Conservation (phyloP, 1,140 invertebrate species). For the Eueides isabella region DNA sequence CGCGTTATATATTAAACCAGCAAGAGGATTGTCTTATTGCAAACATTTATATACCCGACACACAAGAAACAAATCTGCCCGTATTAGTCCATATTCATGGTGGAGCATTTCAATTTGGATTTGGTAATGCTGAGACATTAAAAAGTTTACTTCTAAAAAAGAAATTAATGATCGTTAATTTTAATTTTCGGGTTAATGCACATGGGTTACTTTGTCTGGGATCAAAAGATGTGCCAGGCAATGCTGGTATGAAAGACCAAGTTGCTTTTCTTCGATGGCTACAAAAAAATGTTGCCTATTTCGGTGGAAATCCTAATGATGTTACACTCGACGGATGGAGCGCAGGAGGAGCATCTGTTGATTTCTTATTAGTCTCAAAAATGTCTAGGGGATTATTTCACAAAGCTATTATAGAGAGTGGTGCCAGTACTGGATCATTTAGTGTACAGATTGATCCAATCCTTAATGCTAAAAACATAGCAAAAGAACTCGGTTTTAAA, state of each 20-base stretch:
- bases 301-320: slow-evolving; percentile 56
- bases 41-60: slow-evolving; percentile 43
- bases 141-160: slow-evolving; percentile 37
- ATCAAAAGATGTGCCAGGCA: slow-evolving; percentile 50
- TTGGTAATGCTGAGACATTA: slow-evolving; percentile 21
- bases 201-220: slow-evolving; percentile 57
- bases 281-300: slow-evolving; percentile 48
- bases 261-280: slow-evolving; percentile 55
- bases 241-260: slow-evolving; percentile 62
- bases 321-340: slow-evolving; percentile 54
- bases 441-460: slow-evolving; percentile 47
- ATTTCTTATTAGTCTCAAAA: slow-evolving; percentile 47
- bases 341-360: slow-evolving; percentile 47
- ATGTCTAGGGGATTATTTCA: slow-evolving; percentile 47
- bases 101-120: slow-evolving; percentile 34
- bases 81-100: slow-evolving; percentile 40
- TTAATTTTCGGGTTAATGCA: slow-evolving; percentile 53
- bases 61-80: slow-evolving; percentile 34
- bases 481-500: slow-evolving; percentile 37
- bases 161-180: slow-evolving; percentile 46
- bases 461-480: slow-evolving; percentile 40
- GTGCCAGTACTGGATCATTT: slow-evolving; percentile 32
- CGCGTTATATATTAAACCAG: not conserved
- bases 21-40: slow-evolving; percentile 40
- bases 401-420: slow-evolving; percentile 53